Evolutionary conservation across 2,113 vertebrate genomes (phyloP), one percentile per base, ranked within the genome.

Genomic region (Pao palembangensis): DNA sequence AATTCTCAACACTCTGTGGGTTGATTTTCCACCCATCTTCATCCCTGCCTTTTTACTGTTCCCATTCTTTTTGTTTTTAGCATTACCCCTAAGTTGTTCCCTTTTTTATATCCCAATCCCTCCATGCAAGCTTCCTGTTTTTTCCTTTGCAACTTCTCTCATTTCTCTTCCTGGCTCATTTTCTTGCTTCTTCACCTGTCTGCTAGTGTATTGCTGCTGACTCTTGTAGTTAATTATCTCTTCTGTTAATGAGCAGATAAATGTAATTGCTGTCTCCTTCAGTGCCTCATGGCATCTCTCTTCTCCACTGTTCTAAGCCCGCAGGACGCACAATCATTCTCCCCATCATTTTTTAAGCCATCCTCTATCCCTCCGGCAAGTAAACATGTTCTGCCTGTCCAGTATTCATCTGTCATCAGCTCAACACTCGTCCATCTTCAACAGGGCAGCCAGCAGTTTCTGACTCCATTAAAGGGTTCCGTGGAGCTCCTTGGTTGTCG

Each of bases 191-290:
- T 80, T 69, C 67, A 73, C 67, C 64, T 70, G 63, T 76, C 80
- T 86, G 61, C 70, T 53, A 51, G 76, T 85, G 77, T 84, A 86
- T 90, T 83, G 23, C 76, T 71, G 75, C 84, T 81, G 71, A 84
- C 87, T 80, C 85, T 71, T 87, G 84, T 88, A 89, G 82, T 90
- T 86, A 89, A 89, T 89, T 88, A 88, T 85, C 82, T 83, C 73
- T 73, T 71, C 71, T 88, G 87, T 86, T 91, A 90, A 90, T 88
- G 80, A 90, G 87, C 77, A 89, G 89, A 89, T 91, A 89, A 87
- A 88, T 91, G 86, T 89, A 88, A 90, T 88, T 88, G 88, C 83
- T 78, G 79, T 86, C 83, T 86, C 83, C 85, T 85, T 77, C 73
- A 78, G 72, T 73, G 83, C 80, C 80, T 76, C 68, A 78, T 57